Conservation (phyloP, 1,140 invertebrate species). For the Pollicipes pollicipes region DNA sequence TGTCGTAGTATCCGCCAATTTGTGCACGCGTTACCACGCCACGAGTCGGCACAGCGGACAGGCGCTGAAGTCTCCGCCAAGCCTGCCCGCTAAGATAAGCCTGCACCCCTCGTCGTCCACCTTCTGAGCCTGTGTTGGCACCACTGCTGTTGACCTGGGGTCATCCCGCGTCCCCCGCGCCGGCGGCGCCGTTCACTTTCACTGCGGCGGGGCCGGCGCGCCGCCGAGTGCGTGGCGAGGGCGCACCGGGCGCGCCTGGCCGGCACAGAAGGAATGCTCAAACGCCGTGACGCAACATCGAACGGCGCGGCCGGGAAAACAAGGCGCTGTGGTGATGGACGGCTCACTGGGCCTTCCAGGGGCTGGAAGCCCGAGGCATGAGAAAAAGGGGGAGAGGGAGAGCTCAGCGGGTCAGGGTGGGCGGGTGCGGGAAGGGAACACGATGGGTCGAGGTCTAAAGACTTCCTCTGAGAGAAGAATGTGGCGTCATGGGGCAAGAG, state of each 20-base stretch:
- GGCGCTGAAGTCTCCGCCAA: too few species aligned
- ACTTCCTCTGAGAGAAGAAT: not conserved
- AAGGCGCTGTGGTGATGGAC: not conserved
- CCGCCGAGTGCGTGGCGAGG: too few species aligned
- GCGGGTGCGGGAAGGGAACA: not conserved
- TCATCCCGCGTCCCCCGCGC: not conserved
- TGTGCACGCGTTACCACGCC: too few species aligned
- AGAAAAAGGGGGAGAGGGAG: not conserved
- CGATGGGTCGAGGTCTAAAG: not conserved
- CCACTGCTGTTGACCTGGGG: not conserved
- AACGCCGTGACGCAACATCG: not conserved
- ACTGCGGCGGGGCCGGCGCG: not conserved
- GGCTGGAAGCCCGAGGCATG: too few species aligned
- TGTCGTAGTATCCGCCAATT: too few species aligned
- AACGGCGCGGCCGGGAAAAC: not conserved
- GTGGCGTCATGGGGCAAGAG: not conserved
- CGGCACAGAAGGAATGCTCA: not conserved
- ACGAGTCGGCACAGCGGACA: too few species aligned
- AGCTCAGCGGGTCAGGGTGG: not conserved
- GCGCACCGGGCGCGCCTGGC: too few species aligned
- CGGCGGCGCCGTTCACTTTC: not conserved
- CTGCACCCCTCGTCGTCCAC: not conserved
- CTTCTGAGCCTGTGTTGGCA: not conserved
- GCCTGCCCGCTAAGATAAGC: too few species aligned
- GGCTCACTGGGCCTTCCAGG: not conserved